Evolutionary conservation across 2,113 vertebrate species (phyloP), one percentile per base, ranked within the genome.

Genomic region (Hemibagrus wyckioides): DNA sequence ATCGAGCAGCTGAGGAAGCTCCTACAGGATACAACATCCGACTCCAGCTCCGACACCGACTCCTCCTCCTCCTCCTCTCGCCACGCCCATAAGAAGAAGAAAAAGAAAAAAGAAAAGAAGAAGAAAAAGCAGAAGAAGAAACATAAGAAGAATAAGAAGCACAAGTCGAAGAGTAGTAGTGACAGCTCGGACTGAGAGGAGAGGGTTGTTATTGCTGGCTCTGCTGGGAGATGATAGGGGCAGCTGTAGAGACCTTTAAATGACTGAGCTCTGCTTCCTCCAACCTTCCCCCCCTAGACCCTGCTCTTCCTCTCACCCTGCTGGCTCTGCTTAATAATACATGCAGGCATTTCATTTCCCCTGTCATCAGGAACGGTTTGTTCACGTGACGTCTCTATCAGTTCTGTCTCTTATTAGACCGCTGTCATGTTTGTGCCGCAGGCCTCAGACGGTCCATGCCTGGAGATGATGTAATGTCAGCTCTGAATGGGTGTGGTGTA

Each of bases 1-100:
- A 99, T 99, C 92, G 94, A 97, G 93, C 97, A 99, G 89, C 92
- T 99, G 75, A 97, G 96, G 91, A 96, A 97, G 91, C 94, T 99
- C 54, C 95, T 99, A 30, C 96, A 97, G 85, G 97, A 98, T 89
- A 97, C 96, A 86, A 98, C 97, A 83, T 97, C 97, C 17, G 96
- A 96, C 73, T 96, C 97, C 0, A 92, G 95, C 15, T 93, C 93
- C 65, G 95, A 94, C 89, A 87, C 94, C 77, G 94, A 94, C 39
- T 94, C 94, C 50, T 91, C 93, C 56, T 89, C 89, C 77, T 94
- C 94, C 36, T 92, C 94, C 54, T 90, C 89, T 6, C 86, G 87
- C 85, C 89, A 90, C 65, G 89, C 83, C 73, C 92, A 67, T 82
- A 89, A 92, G 80, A 95, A 93, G 90, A 96, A 94, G 87, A 94